Evolutionary conservation across 1,140 invertebrate genomes (phyloP), one percentile per base, ranked within the genome.

Genomic region (Caligus rogercresseyi): DNA sequence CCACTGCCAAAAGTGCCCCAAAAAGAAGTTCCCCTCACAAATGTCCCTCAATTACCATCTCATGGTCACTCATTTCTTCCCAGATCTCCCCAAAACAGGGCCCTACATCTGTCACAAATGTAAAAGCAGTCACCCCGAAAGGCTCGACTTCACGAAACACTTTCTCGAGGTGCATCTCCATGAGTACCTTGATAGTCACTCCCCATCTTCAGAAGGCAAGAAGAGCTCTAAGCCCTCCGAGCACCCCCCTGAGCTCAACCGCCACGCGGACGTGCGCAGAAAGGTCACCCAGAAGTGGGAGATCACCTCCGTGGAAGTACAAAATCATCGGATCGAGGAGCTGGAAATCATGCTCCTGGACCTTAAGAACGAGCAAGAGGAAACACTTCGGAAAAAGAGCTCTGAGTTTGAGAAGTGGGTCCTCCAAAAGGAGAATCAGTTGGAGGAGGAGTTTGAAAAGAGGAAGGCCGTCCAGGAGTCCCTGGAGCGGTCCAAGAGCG

Each of bases 341-440:
- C 61, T 63, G 54, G 52, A 63, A 25, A 26, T 23, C 15, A 23
- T 53, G 19, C 16, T 63, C 4, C 13, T 20, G 15, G n/a, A 24
- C 23, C 52, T 63, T n/a, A 25, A 63, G 25, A 20, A 18, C 20
- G 16, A 24, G n/a, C 61, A 63, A 15, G 52, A 56, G 25, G 53
- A 21, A 2, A 53, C 51, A n/a, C 14, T 63, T 23, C 24, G 25
- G 18, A 21, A 54, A 21, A 63, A 63, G 52, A 20, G 18, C 2
- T n/a, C 19, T 2, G 61, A 63, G 13, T 63, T 63, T 55, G 61
- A 58, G 19, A 60, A 25, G 24, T 59, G 53, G 61, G 19, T 63
- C 1, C 16, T 18, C 3, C 18, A 25, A 15, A 63, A 63, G 25
- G 61, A 63, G 24, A 25, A 16, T 16, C 15, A n/a, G 14, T 15